phyloP scores from a whole-genome alignment of 92 coral and sea anemone genomes.

The Pocillopora meandrina region DNA sequence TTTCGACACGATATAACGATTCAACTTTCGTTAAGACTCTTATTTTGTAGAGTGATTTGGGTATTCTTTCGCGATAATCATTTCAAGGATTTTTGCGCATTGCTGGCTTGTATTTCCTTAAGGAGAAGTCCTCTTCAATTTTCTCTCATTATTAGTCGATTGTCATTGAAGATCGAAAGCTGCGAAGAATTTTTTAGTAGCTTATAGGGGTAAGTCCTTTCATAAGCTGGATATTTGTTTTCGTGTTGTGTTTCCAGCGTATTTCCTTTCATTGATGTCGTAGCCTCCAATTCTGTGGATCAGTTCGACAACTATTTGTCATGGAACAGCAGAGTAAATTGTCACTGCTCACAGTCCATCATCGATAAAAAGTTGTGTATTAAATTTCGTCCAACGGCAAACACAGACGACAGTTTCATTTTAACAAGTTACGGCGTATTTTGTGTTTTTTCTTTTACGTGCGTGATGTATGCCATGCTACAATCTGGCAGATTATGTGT shows the following conservation, averaged over 20 bases:
- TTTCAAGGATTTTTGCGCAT: neutral
- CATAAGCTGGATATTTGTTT: neutral
- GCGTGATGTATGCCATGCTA: neutral
- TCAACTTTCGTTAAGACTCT: too few species aligned
- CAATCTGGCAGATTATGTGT: neutral
- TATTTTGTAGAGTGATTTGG: too few species aligned
- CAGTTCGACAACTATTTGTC: too few species aligned
- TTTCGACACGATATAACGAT: too few species aligned
- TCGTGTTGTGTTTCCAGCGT: neutral
- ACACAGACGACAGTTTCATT: neutral
- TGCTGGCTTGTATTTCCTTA: neutral
- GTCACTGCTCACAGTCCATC: conserved; percentile 10
- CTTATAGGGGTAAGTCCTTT: neutral
- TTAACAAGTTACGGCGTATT: neutral
- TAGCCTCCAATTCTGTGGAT: too few species aligned
- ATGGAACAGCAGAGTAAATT: neutral
- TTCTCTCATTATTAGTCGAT: neutral
- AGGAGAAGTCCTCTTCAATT: neutral
- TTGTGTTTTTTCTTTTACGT: neutral
- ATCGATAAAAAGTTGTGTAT: neutral
- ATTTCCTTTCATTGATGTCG: neutral
- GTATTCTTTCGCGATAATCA: too few species aligned
- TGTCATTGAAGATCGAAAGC: too few species aligned
- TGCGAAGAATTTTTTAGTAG: too few species aligned
- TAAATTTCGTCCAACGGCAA: neutral